Evolutionary conservation across 2,888 invertebrate species (phyloP).

Genomic region (Yponomeuta plumbellus): DNA sequence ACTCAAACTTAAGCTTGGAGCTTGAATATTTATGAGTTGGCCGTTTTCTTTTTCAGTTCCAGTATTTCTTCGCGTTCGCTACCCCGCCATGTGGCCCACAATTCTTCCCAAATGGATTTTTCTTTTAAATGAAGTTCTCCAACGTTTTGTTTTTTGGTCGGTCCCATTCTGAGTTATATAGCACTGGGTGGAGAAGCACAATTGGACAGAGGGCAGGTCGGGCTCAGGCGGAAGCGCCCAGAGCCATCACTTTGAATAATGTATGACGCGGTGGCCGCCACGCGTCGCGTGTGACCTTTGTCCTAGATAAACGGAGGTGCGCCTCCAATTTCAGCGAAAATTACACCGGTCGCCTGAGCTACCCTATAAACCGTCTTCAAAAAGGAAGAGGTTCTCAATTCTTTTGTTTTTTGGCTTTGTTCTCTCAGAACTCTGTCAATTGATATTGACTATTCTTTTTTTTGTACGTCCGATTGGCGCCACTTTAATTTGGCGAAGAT

Average conservation of each 20-base stretch:
- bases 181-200: neutral
- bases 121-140: neutral
- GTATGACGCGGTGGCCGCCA: constrained; percentile 37
- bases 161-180: neutral
- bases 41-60: neutral
- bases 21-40: neutral
- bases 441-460: too few species aligned
- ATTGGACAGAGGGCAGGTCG: constrained; percentile 25
- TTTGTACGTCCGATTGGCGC: too few species aligned
- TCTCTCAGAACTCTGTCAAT: too few species aligned
- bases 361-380: neutral
- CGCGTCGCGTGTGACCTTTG: constrained; percentile 39
- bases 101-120: neutral
- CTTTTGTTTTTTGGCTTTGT: too few species aligned
- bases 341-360: neutral
- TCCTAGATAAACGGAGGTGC: constrained; percentile 29
- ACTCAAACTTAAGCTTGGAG: neutral
- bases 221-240: constrained; percentile 32
- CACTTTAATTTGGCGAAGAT: too few species aligned
- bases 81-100: neutral
- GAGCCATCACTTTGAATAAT: constrained; percentile 51
- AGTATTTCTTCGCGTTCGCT: neutral
- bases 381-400: too few species aligned
- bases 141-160: neutral
- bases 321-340: constrained; percentile 15